Evolutionary conservation across 2,113 vertebrate genomes (phyloP).

Genomic region (Sinocyclocheilus anshuiensis): DNA sequence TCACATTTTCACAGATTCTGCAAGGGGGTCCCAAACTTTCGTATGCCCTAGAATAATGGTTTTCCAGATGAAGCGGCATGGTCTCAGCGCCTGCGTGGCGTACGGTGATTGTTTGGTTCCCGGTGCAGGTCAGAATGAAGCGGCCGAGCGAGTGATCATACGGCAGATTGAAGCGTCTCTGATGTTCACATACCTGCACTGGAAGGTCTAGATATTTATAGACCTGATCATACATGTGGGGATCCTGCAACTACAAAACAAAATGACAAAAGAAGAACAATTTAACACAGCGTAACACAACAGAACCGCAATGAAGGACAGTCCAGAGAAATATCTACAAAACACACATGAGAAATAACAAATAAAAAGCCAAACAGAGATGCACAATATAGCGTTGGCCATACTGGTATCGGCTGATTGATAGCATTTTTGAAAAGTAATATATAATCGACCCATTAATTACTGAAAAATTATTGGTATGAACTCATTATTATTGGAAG

Average conservation of each 20-base stretch:
- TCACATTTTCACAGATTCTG: too few species aligned
- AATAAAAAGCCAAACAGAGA: background rate
- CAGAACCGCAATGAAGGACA: background rate
- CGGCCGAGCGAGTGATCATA: background rate
- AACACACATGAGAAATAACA: background rate
- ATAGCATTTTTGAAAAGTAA: too few species aligned
- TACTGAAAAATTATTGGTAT: background rate
- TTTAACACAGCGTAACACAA: conserved; percentile 62
- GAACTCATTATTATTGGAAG: background rate
- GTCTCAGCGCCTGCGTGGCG: background rate
- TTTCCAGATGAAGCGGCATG: background rate
- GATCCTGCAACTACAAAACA: conserved; percentile 80
- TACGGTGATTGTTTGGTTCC: background rate
- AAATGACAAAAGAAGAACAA: conserved; percentile 71
- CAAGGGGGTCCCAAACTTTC: too few species aligned
- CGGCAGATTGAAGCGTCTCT: background rate
- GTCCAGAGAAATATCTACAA: background rate
- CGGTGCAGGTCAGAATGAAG: background rate
- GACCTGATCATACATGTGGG: conserved; percentile 81
- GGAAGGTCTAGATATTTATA: conserved; percentile 82
- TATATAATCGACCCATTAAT: background rate
- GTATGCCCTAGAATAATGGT: background rate
- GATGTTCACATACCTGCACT: conserved; percentile 75
- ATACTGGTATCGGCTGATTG: background rate
- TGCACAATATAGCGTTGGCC: background rate